Evolutionary conservation across 2,113 vertebrate species (phyloP).

Genomic region (Platichthys stellatus): DNA sequence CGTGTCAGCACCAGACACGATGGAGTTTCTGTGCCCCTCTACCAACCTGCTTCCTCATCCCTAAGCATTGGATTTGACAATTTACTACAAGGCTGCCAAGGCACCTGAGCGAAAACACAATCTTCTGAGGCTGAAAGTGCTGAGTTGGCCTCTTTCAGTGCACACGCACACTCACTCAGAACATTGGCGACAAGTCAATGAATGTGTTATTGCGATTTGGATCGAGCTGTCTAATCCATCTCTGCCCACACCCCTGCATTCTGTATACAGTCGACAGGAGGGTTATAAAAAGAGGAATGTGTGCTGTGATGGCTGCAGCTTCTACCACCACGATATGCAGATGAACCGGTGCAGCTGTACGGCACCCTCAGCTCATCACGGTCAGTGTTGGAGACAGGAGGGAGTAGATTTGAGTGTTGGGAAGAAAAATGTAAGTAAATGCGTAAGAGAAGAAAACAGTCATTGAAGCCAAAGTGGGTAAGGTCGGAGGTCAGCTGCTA

Average conservation of each 20-base stretch:
- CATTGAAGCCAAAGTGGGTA: constrained; percentile 32
- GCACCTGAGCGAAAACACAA: constrained; percentile 46
- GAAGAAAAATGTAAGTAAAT: background rate
- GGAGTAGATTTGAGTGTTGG: background rate
- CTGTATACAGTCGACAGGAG: constrained; percentile 5
- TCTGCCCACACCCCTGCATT: constrained; percentile 2
- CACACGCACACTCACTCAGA: background rate
- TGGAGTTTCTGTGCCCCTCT: constrained; percentile 53
- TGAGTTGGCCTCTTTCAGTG: constrained; percentile 21
- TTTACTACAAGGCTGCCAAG: constrained; percentile 28
- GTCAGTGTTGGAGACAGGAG: constrained; percentile 1
- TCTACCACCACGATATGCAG: constrained; percentile 15
- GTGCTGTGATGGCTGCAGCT: constrained; percentile 6
- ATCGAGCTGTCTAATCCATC: constrained; percentile 22
- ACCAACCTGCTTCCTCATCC: constrained; percentile 52
- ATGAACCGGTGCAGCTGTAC: constrained; percentile 8
- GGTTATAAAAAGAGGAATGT: constrained; percentile 44
- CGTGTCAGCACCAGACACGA: constrained; percentile 42
- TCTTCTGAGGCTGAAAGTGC: constrained; percentile 28
- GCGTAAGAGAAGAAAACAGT: constrained; percentile 3
- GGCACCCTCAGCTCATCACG: constrained; percentile 5
- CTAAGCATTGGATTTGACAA: constrained; percentile 47
- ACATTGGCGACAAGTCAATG: background rate
- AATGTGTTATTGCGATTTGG: constrained; percentile 28
- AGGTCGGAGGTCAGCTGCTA: constrained; percentile 63